Evolutionary conservation across 2,113 vertebrate genomes (phyloP), one percentile per base, ranked within the genome.

Genomic region (Rhinichthys klamathensis): DNA sequence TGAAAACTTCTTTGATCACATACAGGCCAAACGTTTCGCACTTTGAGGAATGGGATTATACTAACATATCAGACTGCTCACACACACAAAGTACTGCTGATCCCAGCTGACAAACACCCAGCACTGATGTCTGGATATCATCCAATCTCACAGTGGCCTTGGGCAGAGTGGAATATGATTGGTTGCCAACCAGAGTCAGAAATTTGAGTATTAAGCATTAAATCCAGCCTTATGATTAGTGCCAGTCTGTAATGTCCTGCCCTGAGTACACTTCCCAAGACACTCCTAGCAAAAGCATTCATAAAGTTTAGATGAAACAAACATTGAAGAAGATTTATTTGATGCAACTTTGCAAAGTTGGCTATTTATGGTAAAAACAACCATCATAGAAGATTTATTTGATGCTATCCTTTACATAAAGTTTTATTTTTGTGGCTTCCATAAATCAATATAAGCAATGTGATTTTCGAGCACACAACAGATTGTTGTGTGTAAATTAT

Each of bases 61-160:
- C 25, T 75, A 35, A 23, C 44, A 51, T 67, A 32, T 67, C n/a
- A 75, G 49, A 61, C 35, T 65, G 58, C n/a, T 80, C 38, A 12
- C 38, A 63, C 7, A 27, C 13, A 27, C 58, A 80, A 80, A 80
- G 58, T 63, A 30, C n/a, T 12, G 15, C 58, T 80, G 78, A 65
- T 80, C 58, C 58, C 38, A 63, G 58, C n/a, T 80, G 58, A 65
- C 35, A 44, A 44, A 44, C 27, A 16, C 23, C 46, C 63, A n/a
- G 21, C 16, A 54, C 80, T 82, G 63, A 82, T 82, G 44, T 82
- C 80, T 69, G 80, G 80, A 82, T 54, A 82, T 27, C 63, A 69
- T 82, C 80, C 60, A 82, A 82, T 82, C 80, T 82, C 61, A 32
- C 80, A 23, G 80, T 82, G 63, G 80, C 80, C 63, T 82, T 82